Percentiles rank a stretch among this genome's conserved stretches.
phyloP scores from a whole-genome alignment of 2,888 invertebrate genomes.

The Orchesellides sinensis region DNA sequence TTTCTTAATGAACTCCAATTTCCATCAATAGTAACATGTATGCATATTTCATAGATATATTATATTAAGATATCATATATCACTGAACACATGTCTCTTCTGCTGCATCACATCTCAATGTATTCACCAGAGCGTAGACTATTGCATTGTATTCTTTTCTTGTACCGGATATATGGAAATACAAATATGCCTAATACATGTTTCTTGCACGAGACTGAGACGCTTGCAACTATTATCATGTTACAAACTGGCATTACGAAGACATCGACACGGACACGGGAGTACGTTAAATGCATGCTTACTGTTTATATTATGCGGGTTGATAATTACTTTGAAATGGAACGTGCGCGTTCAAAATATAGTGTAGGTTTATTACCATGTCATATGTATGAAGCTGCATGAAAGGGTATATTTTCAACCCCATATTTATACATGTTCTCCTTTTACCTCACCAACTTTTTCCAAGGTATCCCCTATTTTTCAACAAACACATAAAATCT shows the following conservation, averaged over 20 bases:
- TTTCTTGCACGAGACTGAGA: background rate
- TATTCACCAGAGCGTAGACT: background rate
- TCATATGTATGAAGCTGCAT: background rate
- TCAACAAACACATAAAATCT: background rate
- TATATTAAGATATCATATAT: background rate
- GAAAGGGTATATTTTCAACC: background rate
- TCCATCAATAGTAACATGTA: background rate
- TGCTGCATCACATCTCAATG: background rate
- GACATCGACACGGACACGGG: conserved; percentile 12
- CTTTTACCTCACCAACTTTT: background rate
- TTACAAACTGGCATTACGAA: too few relatives aligned
- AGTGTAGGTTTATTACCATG: background rate
- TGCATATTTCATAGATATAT: too few relatives aligned
- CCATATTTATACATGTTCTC: too few relatives aligned
- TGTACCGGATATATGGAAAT: background rate
- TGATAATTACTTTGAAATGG: background rate
- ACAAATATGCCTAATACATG: background rate
- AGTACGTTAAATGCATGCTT: background rate
- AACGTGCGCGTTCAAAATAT: background rate
- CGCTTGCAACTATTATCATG: too few relatives aligned
- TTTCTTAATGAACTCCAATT: conserved; percentile 19
- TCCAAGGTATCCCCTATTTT: background rate
- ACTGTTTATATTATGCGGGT: background rate
- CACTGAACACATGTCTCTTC: background rate
- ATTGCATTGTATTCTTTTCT: background rate